phyloP scores from a whole-genome alignment of 2,888 invertebrate genomes.

The Tetragonula carbonaria region DNA sequence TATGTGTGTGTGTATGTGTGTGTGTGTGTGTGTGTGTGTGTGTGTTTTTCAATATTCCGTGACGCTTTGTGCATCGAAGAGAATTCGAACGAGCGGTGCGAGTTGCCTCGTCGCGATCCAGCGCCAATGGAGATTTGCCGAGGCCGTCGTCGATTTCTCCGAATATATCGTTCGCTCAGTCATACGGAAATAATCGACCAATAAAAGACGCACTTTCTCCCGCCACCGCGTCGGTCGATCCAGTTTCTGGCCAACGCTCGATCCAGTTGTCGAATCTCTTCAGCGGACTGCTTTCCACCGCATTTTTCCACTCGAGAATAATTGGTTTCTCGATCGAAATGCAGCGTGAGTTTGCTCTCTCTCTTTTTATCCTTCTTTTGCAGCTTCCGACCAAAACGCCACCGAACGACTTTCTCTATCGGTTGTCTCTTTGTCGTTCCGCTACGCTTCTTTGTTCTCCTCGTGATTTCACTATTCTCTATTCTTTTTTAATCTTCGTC shows the following conservation, averaged over 20 bases:
- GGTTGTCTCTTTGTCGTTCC: background rate
- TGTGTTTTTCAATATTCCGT: constrained; percentile 30
- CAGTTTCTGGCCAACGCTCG: background rate
- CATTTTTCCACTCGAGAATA: constrained; percentile 60
- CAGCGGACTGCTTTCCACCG: constrained; percentile 18
- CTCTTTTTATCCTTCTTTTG: background rate
- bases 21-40: no score
- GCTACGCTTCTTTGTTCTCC: background rate
- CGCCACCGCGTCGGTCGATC: background rate
- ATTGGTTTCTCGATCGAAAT: constrained; percentile 58
- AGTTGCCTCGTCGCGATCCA: constrained; percentile 11
- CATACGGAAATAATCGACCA: constrained; percentile 46
- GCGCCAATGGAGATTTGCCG: constrained; percentile 4
- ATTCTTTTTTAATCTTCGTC: background rate
- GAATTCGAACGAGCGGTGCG: background rate
- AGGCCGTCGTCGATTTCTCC: background rate
- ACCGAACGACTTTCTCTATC: background rate
- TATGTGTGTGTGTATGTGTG: no score
- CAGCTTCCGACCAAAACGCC: constrained; percentile 1
- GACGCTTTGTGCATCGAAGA: background rate
- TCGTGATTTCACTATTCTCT: background rate
- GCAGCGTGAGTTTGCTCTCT: constrained; percentile 33
- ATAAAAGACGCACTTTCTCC: constrained; percentile 35
- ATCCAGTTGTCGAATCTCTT: constrained; percentile 34
- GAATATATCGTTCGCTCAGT: constrained; percentile 41